Conservation (phyloP, 2,797 vertebrate species). For the Sylvilagus floridanus region DNA sequence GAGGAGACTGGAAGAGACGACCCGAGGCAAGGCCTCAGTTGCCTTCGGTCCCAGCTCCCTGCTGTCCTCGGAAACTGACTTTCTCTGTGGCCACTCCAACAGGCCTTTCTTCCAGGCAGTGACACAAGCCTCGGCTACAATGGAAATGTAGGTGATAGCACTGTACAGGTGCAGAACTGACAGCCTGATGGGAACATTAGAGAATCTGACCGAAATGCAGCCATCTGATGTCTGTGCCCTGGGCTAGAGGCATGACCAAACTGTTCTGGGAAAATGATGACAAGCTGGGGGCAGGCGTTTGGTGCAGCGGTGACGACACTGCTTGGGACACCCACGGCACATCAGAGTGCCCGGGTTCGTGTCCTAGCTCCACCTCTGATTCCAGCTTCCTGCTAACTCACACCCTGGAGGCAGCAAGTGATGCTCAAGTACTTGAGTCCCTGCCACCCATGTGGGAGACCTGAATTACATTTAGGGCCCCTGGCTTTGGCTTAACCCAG, state of each 20-base stretch:
- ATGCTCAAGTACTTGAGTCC: too few species aligned
- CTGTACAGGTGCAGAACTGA: neutral
- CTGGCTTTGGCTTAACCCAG: too few species aligned
- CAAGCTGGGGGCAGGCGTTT: neutral
- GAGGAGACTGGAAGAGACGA: neutral
- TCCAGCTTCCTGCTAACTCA: too few species aligned
- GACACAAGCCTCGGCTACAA: neutral
- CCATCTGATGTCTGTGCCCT: neutral
- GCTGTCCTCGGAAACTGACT: neutral
- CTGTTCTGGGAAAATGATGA: neutral
- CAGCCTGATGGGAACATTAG: neutral
- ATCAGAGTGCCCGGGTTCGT: too few species aligned
- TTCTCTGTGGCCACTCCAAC: neutral
- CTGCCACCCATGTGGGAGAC: too few species aligned
- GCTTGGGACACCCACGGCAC: too few species aligned
- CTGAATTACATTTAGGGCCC: too few species aligned
- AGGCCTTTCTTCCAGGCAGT: neutral
- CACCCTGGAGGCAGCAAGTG: too few species aligned
- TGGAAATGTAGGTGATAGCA: neutral
- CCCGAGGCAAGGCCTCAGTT: neutral
- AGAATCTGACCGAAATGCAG: neutral
- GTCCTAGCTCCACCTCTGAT: too few species aligned
- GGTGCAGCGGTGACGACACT: too few species aligned
- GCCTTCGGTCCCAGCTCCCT: neutral
- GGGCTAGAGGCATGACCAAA: neutral